Evolutionary conservation across 1,140 invertebrate genomes (phyloP).

Genomic region (Diorhabda elongata): DNA sequence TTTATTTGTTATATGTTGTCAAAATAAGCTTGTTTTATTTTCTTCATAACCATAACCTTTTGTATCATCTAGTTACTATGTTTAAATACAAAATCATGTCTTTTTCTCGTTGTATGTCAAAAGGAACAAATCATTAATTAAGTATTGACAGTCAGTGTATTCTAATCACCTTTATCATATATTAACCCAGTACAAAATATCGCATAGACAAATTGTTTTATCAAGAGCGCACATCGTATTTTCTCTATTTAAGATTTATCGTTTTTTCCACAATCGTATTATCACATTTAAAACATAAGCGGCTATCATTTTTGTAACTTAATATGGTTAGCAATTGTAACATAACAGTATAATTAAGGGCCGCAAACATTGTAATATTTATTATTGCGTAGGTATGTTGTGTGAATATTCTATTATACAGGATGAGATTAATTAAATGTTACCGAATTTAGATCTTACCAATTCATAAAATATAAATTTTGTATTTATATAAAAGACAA

Average conservation of each 20-base stretch:
- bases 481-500: too few relatives aligned
- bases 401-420: constrained; percentile 6
- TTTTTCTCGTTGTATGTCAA: too few relatives aligned
- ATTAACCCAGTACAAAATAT: neutral
- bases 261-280: constrained; percentile 8
- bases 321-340: constrained; percentile 17
- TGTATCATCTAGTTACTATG: too few relatives aligned
- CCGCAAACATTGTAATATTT: constrained; percentile 8
- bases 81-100: too few relatives aligned
- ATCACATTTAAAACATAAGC: constrained; percentile 10
- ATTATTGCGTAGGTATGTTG: constrained; percentile 14
- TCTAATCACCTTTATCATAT: neutral
- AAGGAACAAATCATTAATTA: too few relatives aligned
- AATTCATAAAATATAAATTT: too few relatives aligned
- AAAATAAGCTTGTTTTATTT: too few relatives aligned
- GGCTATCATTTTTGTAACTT: constrained; percentile 16
- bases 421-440: neutral
- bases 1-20: too few relatives aligned
- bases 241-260: constrained; percentile 7
- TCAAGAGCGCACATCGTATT: neutral
- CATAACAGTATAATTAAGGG: constrained; percentile 7
- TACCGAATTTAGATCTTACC: too few relatives aligned
- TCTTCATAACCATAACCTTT: too few relatives aligned
- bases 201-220: neutral
- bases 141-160: neutral